A percentile compares a stretch with the other conserved stretches of the same genome.
Conservation (phyloP, 2,888 invertebrate species). For the Macropis europaea region DNA sequence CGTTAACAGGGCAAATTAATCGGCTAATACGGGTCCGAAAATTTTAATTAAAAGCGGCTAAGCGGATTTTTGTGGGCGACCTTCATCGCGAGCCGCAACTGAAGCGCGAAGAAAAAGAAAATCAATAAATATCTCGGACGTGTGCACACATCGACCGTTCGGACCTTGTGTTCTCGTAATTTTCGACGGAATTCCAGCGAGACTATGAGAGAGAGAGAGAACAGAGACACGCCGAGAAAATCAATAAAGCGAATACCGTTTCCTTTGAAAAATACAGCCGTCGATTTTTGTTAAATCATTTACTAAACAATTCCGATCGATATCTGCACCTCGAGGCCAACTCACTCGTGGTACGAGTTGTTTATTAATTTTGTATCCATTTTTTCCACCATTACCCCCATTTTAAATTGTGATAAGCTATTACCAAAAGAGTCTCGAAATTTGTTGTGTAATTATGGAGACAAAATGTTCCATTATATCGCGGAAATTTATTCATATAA, state of each 20-base stretch:
- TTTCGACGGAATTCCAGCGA: conserved; percentile 22
- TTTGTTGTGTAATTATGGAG: too few relatives aligned
- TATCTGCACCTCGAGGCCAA: too few relatives aligned
- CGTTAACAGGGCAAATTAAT: neutral
- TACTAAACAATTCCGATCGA: too few relatives aligned
- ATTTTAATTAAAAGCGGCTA: conserved; percentile 33
- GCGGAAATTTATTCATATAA: too few relatives aligned
- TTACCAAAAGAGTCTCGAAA: too few relatives aligned
- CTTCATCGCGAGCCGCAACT: conserved; percentile 9
- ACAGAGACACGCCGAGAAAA: neutral
- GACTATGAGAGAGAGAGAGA: neutral
- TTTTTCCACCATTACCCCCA: too few relatives aligned
- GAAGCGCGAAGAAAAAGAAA: conserved; percentile 19
- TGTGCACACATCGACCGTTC: conserved; percentile 25
- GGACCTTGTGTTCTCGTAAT: conserved; percentile 21
- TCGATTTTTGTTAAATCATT: too few relatives aligned
- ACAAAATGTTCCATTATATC: too few relatives aligned
- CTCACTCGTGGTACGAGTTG: too few relatives aligned
- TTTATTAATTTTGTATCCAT: too few relatives aligned
- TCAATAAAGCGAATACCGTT: conserved; percentile 17
- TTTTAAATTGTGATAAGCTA: too few relatives aligned
- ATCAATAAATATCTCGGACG: conserved; percentile 47
- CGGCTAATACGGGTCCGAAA: neutral
- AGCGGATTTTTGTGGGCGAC: conserved; percentile 9
- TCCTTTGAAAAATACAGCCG: neutral